Evolutionary conservation across 2,888 invertebrate species (phyloP), one percentile per base, ranked within the genome.

Genomic region (Acleris cristana): DNA sequence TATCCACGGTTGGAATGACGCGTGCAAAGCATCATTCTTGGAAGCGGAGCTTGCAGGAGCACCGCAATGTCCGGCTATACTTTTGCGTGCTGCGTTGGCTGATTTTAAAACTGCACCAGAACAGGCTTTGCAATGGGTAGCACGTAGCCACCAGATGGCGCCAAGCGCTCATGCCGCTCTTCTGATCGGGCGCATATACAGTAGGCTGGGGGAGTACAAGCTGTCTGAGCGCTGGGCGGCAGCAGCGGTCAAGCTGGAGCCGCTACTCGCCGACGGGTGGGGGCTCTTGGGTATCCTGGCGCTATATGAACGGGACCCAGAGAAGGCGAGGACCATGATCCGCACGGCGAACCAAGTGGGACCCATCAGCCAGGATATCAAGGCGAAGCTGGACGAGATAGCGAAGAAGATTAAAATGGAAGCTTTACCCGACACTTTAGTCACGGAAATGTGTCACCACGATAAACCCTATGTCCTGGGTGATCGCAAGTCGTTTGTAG

Each of bases 181-280:
- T 2, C 71, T 77, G 10, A 85, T 92, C 65, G 86, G 82, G 55
- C 79, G 89, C 49, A 82, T 90, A 71, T 89, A 88, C 72, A 77
- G 67, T 2, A 79, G 71, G 64, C 67, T 87, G 64, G 80, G 79
- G 1, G 85, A 90, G 26, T 77, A 80, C n/a, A 69, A 69, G 26
- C 74, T 85, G 60, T 87, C 92, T 12, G 85, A 89, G 69, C 85
- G 89, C 12, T 92, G 92, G 92, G 83, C 84, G 6, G 80, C 89
- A 1, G 85, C 74, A 49, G 87, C 92, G 49, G 89, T 92, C 0
- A 87, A 88, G 64, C 65, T 77, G 23, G 92, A 92, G 70, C 90
- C 92, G 1, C 73, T 84, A 30, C 74, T 92, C 34, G 81, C 92
- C 4, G 90, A 92, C 73, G 92, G 85, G 0, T 92, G 92, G 92